Conservation (phyloP, 2,888 invertebrate genomes). For the Trachelus stipa region DNA sequence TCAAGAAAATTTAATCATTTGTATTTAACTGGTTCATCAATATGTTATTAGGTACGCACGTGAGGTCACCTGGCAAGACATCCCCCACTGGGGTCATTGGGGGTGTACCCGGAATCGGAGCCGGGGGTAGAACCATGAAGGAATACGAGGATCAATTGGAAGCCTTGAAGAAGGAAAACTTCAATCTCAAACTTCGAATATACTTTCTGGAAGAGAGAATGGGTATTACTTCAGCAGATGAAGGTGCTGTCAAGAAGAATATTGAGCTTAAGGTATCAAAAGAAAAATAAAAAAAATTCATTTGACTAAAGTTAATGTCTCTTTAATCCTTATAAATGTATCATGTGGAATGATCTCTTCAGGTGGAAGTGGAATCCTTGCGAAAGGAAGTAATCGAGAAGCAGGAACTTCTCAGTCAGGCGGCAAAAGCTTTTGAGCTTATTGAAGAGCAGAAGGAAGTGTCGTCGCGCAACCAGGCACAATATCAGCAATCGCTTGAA, state of each 20-base stretch:
- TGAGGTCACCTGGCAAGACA: constrained; percentile 50
- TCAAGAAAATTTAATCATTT: not conserved
- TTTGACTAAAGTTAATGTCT: not conserved
- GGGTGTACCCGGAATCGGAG: constrained; percentile 29
- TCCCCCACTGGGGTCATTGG: constrained; percentile 25
- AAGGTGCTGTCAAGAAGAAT: constrained; percentile 75
- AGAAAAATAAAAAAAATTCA: not conserved
- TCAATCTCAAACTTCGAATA: constrained; percentile 89
- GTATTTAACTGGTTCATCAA: not conserved
- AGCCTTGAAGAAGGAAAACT: constrained; percentile 89
- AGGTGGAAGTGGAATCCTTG: constrained; percentile 83
- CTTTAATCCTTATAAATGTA: not conserved
- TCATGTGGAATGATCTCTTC: constrained; percentile 41
- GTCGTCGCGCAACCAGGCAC: constrained; percentile 54
- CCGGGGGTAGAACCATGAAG: constrained; percentile 82
- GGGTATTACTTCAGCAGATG: constrained; percentile 77
- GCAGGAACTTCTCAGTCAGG: constrained; percentile 85
- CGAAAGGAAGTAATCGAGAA: constrained; percentile 84
- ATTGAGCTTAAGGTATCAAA: constrained; percentile 73
- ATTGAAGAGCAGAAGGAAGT: constrained; percentile 75
- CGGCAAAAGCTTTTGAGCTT: constrained; percentile 84
- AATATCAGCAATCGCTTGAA: constrained; percentile 56
- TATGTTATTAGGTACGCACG: constrained; percentile 44
- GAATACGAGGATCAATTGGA: constrained; percentile 90
- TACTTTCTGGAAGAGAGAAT: constrained; percentile 90